These are phyloP conservation scores for Danio choprae DNA, from an alignment of 2,797 vertebrate genomes.

Conservation along the genomic window DNA sequence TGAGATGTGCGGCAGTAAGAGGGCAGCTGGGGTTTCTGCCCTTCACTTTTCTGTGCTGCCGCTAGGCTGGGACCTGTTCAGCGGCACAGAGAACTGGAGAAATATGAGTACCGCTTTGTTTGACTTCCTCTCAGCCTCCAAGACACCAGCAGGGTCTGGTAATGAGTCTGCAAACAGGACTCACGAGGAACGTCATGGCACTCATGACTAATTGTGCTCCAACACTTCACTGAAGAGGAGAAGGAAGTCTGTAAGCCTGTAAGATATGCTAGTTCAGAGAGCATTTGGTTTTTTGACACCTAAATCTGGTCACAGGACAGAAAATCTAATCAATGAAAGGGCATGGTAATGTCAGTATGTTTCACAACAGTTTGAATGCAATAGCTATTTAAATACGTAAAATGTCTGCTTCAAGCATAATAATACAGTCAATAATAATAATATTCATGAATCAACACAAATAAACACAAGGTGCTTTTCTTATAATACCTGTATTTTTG, in stretches of 20 bases:
- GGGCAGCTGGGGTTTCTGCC: conserved; percentile 64
- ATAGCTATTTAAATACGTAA: not conserved
- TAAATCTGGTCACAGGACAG: conserved; percentile 23
- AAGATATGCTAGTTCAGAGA: conserved; percentile 43
- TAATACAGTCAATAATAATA: not conserved
- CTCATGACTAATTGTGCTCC: conserved; percentile 74
- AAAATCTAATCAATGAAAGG: conserved; percentile 19
- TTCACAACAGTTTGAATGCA: not conserved
- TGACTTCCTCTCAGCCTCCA: conserved; percentile 81
- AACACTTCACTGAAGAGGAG: conserved; percentile 54
- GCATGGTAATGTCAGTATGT: not conserved
- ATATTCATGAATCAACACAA: not conserved
- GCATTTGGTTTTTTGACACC: not conserved
- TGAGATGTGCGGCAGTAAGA: conserved; percentile 24
- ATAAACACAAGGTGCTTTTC: not conserved
- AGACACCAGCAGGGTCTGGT: conserved; percentile 80
- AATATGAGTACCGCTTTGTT: conserved; percentile 79
- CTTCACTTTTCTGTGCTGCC: conserved; percentile 75
- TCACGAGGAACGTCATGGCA: conserved; percentile 66
- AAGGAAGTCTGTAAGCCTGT: conserved; percentile 51
- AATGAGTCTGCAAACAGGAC: conserved; percentile 83
- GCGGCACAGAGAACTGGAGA: conserved; percentile 70
- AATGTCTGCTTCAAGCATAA: conserved; percentile 39
- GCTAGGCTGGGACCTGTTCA: conserved; percentile 72
- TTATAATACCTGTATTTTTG: conserved; percentile 27